A percentile compares a stretch with the other conserved stretches of the same genome.
Conservation (phyloP, 2,888 invertebrate species). For the Lithophane semibrunnea region DNA sequence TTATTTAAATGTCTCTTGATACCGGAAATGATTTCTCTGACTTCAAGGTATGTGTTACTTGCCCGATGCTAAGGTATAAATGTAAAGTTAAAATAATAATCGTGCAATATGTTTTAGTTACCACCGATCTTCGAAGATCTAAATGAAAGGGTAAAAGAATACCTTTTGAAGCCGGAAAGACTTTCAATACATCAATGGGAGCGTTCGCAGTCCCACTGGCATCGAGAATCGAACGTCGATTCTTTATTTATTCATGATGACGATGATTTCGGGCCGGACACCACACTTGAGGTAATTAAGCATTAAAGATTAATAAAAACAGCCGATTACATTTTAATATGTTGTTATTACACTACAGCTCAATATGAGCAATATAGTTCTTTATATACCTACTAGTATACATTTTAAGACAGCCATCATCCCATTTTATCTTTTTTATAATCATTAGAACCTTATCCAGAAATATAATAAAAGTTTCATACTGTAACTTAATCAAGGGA, state of each 20-base stretch:
- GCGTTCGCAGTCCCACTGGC: constrained; percentile 92
- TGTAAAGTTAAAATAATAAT: not conserved
- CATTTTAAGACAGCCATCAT: not conserved
- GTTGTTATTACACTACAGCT: not conserved
- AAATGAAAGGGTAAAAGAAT: constrained; percentile 92
- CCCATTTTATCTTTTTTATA: not conserved
- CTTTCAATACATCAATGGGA: constrained; percentile 94
- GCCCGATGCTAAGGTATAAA: not conserved
- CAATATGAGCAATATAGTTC: not conserved
- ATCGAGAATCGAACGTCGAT: constrained; percentile 88
- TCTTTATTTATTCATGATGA: constrained; percentile 88
- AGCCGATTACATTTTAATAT: not conserved
- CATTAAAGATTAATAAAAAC: not conserved
- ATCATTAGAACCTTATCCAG: no score
- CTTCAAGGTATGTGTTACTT: constrained; percentile 72
- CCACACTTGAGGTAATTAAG: constrained; percentile 82
- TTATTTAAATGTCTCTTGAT: constrained; percentile 72
- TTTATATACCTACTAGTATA: not conserved
- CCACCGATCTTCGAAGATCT: constrained; percentile 93
- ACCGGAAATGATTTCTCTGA: constrained; percentile 77
- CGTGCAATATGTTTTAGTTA: constrained; percentile 77
- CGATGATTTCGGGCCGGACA: constrained; percentile 81
- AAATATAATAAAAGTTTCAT: no score
- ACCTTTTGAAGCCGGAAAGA: constrained; percentile 92
- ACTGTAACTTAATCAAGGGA: no score